These are phyloP conservation scores for Prionace glauca DNA, from an alignment of 2,797 vertebrate species.

Conservation along the genomic window DNA sequence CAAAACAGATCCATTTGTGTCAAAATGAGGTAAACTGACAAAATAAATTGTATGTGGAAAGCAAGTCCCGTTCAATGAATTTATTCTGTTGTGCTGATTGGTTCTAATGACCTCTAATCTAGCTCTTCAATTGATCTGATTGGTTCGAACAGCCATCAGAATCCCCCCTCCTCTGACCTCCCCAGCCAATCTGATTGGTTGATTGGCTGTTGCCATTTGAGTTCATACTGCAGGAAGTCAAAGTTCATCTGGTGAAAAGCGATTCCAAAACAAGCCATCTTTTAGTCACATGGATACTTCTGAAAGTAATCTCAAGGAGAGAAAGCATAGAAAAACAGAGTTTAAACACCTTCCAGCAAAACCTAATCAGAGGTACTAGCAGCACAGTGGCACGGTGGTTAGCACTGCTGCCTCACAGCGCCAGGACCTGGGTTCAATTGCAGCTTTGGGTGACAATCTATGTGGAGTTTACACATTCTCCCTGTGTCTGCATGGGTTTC, in stretches of 20 bases:
- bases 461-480: no score
- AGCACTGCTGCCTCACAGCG: no score
- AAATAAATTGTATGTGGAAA: not conserved
- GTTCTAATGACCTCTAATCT: no score
- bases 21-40: not conserved
- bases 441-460: no score
- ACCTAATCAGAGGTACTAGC: no score
- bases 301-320: not conserved
- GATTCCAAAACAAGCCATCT: not conserved
- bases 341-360: not conserved
- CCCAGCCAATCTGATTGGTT: not conserved
- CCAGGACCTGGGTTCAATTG: no score
- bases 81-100: not conserved
- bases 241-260: not conserved
- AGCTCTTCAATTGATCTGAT: not conserved
- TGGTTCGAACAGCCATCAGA: not conserved
- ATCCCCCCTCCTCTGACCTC: no score
- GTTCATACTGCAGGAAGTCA: not conserved
- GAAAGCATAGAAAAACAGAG: not conserved
- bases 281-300: not conserved
- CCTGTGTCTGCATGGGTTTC: no score
- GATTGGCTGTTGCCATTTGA: no score
- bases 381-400: no score
- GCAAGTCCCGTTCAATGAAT: not conserved
- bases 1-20: not conserved